Conservation (phyloP, 2,888 invertebrate genomes). For the Elmis aenea region DNA sequence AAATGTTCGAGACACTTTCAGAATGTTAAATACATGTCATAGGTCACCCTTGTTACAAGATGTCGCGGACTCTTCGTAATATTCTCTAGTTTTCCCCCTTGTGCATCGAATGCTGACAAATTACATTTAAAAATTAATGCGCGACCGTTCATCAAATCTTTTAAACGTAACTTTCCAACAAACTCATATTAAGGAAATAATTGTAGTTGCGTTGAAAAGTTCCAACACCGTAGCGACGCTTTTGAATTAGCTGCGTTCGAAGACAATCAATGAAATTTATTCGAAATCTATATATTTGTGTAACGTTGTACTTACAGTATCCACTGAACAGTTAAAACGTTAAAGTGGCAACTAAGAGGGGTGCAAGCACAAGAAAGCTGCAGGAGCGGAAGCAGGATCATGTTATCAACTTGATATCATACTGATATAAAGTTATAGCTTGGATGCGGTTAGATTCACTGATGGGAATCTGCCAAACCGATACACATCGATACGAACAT, state of each 20-base stretch:
- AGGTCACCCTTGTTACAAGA: slow-evolving; percentile 40
- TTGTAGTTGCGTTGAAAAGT: too few species aligned
- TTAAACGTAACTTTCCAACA: too few species aligned
- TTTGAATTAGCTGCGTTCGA: too few species aligned
- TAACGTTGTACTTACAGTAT: too few species aligned
- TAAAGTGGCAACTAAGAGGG: slow-evolving; percentile 19
- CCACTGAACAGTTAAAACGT: slow-evolving; percentile 14
- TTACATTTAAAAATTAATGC: slow-evolving; percentile 16
- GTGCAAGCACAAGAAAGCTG: slow-evolving; percentile 20
- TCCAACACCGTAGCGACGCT: too few species aligned
- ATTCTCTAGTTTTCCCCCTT: slow-evolving; percentile 26
- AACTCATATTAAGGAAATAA: too few species aligned
- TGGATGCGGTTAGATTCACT: slow-evolving; percentile 43
- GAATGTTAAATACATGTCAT: slow-evolving; percentile 42
- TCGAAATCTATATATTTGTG: too few species aligned
- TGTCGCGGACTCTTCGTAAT: slow-evolving; percentile 21
- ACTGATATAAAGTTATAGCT: slow-evolving; percentile 43
- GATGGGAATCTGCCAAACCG: slow-evolving; percentile 37
- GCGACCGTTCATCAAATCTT: not conserved
- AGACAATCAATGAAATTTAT: too few species aligned
- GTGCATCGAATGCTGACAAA: slow-evolving; percentile 37
- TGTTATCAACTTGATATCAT: slow-evolving; percentile 41
- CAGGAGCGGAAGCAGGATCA: slow-evolving; percentile 26
- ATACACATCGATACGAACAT: slow-evolving; percentile 31
- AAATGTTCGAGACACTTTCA: slow-evolving; percentile 39